Percentiles rank a stretch among this genome's conserved stretches.
Conservation (phyloP, 1,140 invertebrate genomes). For the Neuroterus valhalla region DNA sequence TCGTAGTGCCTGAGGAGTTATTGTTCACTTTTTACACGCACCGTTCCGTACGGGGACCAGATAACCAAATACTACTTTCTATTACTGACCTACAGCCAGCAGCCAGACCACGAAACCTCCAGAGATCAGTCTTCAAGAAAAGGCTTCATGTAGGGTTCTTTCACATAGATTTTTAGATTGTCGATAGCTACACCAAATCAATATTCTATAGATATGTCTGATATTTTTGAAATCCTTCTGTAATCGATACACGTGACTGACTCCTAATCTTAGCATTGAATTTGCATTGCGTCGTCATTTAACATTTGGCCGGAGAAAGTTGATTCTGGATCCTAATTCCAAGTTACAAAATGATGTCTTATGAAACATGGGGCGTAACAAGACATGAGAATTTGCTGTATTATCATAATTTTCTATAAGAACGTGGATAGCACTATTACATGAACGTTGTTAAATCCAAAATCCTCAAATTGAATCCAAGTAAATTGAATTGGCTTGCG, state of each 20-base stretch:
- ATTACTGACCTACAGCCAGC: conserved; percentile 53
- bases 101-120: background rate
- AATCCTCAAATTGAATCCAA: background rate
- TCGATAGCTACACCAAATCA: background rate
- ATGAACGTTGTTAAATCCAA: conserved; percentile 3
- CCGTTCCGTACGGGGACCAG: conserved; percentile 46
- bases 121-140: background rate
- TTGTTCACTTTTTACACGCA: conserved; percentile 52
- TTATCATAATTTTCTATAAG: background rate
- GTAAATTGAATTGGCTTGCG: too few relatives aligned
- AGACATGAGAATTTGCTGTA: conserved; percentile 1
- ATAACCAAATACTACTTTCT: conserved; percentile 60
- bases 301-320: conserved; percentile 7
- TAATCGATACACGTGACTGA: conserved; percentile 17
- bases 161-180: background rate
- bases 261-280: conserved; percentile 28
- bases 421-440: background rate
- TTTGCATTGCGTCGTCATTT: conserved; percentile 22
- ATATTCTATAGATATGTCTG: background rate
- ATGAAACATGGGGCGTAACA: conserved; percentile 21
- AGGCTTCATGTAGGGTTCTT: background rate
- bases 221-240: background rate
- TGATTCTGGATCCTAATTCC: conserved; percentile 9
- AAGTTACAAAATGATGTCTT: conserved; percentile 11
- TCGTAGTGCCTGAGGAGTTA: conserved; percentile 38